These are phyloP conservation scores for Polietes domitor DNA, from an alignment of 2,888 invertebrate genomes.

Conservation along the genomic window DNA sequence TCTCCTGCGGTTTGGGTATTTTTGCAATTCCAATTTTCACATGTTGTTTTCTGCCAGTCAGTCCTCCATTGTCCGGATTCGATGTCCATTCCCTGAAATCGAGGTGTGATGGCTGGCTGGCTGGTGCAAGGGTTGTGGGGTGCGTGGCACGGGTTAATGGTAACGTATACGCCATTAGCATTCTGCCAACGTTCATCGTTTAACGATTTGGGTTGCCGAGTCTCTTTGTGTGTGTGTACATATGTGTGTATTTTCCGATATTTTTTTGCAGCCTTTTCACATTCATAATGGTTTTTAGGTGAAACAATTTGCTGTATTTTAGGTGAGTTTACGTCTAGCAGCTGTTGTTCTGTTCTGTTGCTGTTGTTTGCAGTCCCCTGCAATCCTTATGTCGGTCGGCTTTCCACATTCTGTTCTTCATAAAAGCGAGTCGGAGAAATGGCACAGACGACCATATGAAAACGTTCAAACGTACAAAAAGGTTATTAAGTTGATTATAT, in stretches of 20 bases:
- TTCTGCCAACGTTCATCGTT: slow-evolving; percentile 57
- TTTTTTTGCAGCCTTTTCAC: slow-evolving; percentile 10
- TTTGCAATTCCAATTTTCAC: slow-evolving; percentile 22
- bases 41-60: not conserved
- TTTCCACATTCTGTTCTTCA: not conserved
- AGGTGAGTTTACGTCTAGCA: slow-evolving; percentile 35
- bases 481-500: slow-evolving; percentile 50
- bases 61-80: not conserved
- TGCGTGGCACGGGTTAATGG: not conserved
- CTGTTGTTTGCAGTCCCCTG: not conserved
- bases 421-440: not conserved
- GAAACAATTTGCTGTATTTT: slow-evolving; percentile 28
- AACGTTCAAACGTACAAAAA: not conserved
- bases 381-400: not conserved
- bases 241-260: not conserved
- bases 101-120: not conserved
- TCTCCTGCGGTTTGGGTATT: not conserved
- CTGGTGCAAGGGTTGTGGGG: not conserved
- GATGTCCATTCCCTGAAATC: slow-evolving; percentile 15
- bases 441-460: not conserved
- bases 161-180: slow-evolving; percentile 39
- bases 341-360: not conserved
- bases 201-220: slow-evolving; percentile 57
- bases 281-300: slow-evolving; percentile 32
- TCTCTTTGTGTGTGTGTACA: slow-evolving; percentile 4